phyloP scores from a whole-genome alignment of 2,113 vertebrate species.

The Rhea americana region DNA sequence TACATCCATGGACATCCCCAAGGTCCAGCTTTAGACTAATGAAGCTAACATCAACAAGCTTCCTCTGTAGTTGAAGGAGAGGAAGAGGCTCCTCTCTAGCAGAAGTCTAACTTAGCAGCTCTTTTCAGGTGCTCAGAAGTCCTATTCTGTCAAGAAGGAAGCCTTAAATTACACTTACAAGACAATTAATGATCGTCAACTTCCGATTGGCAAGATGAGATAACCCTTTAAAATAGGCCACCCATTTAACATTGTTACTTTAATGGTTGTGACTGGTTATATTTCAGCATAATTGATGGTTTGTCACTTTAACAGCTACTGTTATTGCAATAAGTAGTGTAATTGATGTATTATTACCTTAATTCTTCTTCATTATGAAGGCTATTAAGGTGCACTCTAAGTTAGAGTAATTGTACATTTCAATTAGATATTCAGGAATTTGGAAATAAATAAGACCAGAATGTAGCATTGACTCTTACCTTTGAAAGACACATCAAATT shows the following conservation, averaged over 20 bases:
- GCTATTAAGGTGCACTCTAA: constrained; percentile 2
- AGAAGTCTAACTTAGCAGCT: neutral
- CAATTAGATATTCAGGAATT: neutral
- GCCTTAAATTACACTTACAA: constrained; percentile 11
- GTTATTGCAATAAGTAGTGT: neutral
- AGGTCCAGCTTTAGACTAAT: neutral
- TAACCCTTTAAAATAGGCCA: neutral
- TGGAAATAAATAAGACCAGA: neutral
- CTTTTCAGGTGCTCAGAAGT: neutral
- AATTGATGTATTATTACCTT: constrained; percentile 22
- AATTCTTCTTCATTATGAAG: constrained; percentile 36
- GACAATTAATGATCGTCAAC: neutral
- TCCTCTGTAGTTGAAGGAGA: neutral
- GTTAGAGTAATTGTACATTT: neutral
- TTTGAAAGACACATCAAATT: neutral
- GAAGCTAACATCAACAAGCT: neutral
- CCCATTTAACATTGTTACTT: constrained; percentile 3
- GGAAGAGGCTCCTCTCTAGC: neutral
- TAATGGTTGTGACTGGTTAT: neutral
- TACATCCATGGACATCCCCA: neutral
- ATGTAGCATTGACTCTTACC: neutral
- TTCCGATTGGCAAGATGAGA: neutral
- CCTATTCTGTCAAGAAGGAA: neutral
- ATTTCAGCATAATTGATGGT: constrained; percentile 1
- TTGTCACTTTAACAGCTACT: neutral